Percentiles rank a stretch among this genome's conserved stretches.
Evolutionary conservation across 2,797 vertebrate species (phyloP).

Genomic region (Pelodytes ibericus): DNA sequence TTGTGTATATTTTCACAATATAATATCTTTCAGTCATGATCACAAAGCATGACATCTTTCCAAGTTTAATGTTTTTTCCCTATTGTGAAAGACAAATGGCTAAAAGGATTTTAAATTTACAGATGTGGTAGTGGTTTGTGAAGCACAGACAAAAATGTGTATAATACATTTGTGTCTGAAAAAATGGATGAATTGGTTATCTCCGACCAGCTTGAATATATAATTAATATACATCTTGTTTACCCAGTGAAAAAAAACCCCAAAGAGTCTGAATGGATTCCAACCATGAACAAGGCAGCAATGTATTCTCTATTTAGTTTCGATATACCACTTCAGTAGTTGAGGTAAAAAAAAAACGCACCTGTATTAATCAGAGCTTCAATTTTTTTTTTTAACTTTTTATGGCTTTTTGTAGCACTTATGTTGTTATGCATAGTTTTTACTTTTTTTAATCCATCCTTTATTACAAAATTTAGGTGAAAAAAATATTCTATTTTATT

Average conservation of each 20-base stretch:
- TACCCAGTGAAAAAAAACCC: slow-evolving; percentile 53
- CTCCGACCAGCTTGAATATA: slow-evolving; percentile 55
- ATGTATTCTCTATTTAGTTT: too few species aligned
- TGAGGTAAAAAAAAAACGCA: too few species aligned
- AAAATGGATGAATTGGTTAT: slow-evolving; percentile 57
- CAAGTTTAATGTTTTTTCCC: not conserved
- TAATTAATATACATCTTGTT: slow-evolving; percentile 60
- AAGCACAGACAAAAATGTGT: slow-evolving; percentile 39
- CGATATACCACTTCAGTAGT: too few species aligned
- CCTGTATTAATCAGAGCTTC: too few species aligned
- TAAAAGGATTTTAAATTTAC: slow-evolving; percentile 21
- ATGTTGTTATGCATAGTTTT: too few species aligned
- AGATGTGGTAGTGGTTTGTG: slow-evolving; percentile 48
- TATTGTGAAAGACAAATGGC: slow-evolving; percentile 31
- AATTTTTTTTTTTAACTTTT: too few species aligned
- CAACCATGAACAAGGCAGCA: slow-evolving; percentile 9
- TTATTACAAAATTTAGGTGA: too few species aligned
- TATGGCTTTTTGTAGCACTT: too few species aligned
- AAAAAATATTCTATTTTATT: too few species aligned
- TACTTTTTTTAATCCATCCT: too few species aligned
- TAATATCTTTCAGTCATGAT: not conserved
- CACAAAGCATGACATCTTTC: slow-evolving; percentile 12
- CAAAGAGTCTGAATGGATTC: slow-evolving; percentile 53
- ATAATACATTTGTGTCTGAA: not conserved
- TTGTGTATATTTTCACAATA: too few species aligned